Base-by-base conservation (phyloP, 2,113 vertebrate species). In the Nothobranchius furzeri region DNA sequence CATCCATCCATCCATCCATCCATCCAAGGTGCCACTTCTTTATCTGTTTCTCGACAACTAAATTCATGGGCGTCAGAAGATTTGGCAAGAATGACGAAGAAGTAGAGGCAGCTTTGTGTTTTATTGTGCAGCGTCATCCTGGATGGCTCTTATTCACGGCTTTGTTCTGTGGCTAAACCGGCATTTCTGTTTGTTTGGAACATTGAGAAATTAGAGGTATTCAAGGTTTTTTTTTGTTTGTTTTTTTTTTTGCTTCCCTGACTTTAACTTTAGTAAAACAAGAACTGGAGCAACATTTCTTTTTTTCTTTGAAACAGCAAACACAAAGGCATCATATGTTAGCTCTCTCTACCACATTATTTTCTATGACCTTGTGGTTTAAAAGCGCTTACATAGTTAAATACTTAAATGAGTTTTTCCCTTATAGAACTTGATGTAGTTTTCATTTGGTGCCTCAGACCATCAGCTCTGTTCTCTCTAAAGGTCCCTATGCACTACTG, bases 21-120 rank as follows among this genome's bases (percentile, higher is more conserved):
- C 17, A 61, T 20, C 20, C 49, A 53, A 13, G 64, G 60, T 52
- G 58, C 80, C 64, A 58, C 72, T 67, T 76, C 71, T 70, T 81
- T 84, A 86, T 80, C 75, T 84, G 36, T 51, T 52, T 70, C 65
- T 67, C 8, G 36, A 73, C 48, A 35, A 64, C 36, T 58, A 50
- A 68, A 76, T 51, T 47, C 73, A 69, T 69, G 58, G 52, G 70
- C 43, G 2, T 60, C 46, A 10, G 55, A 60, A 71, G 60, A 78
- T 79, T 78, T 68, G 70, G 68, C 51, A 58, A 46, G 52, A 51
- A 70, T 57, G 14, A 84, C 30, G 50, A 45, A 35, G 65, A 35
- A 35, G 45, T 5, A 17, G 55, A 52, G 46, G 50, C 67, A n/a
- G 60, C 62, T 66, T 52, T 56, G 30, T 11, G 51, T 60, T 65